Evolutionary conservation across 1,140 invertebrate species (phyloP), one percentile per base, ranked within the genome.

Genomic region (Drosophila ananassae): DNA sequence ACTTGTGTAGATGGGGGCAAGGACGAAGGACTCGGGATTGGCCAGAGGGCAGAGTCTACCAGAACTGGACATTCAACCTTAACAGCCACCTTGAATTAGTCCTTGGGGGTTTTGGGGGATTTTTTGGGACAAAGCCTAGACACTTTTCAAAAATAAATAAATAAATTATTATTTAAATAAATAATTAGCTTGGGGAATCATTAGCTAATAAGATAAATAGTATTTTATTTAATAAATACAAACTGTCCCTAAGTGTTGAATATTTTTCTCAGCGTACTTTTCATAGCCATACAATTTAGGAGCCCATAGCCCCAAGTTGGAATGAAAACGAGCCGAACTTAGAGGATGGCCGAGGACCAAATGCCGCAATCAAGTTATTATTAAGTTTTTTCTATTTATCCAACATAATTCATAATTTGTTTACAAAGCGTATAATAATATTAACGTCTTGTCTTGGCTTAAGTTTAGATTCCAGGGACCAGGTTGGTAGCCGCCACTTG

Each of bases 371-470:
- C 83, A 89, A 89, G 83, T 89, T 89, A 89, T 89, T 89, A 89
- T 89, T 83, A 89, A 89, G 83, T 89, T 89, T 89, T 89, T 89
- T 89, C 83, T 89, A 89, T 89, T 89, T 89, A 89, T 89, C 84
- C 83, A 89, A 68, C 83, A 89, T 89, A 83, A 89, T 89, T 89
- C 83, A 89, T 89, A 89, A 89, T 89, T 89, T 89, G 83, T 89
- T 89, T 89, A 89, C 83, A 89, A 89, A 89, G 83, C 83, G 76
- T 89, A 79, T 89, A 89, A 89, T 83, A 79, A 89, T 89, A 83
- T 89, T 89, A 89, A 89, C 83, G 84, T 89, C 84, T 89, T 77
- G 76, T 73, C 73, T 41, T 63, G 61, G 63, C 67, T 61, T 22
- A 41, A 39, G 52, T 13, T 10, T 24, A 13, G 34, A 60, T 30